phyloP scores from a whole-genome alignment of 2,797 vertebrate species.

The Erethizon dorsatum region DNA sequence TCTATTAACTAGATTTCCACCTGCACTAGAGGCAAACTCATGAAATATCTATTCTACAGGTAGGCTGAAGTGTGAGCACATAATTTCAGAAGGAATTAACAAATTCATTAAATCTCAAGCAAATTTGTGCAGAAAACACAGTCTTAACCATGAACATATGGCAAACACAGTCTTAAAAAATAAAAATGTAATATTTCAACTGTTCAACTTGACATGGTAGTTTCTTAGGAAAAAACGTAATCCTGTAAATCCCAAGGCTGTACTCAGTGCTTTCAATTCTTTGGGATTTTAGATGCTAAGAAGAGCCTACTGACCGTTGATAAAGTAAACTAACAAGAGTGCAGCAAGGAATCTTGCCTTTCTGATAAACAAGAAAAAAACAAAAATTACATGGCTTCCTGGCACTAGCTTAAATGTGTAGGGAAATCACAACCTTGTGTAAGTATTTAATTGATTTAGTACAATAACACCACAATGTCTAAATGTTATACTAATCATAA shows the following conservation, averaged over 20 bases:
- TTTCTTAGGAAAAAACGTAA: background rate
- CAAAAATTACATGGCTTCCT: background rate
- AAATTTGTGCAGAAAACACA: background rate
- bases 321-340: slow-evolving; percentile 25
- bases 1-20: background rate
- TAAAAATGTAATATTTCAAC: slow-evolving; percentile 27
- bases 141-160: background rate
- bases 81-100: background rate
- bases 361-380: background rate
- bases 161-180: background rate
- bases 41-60: background rate
- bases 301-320: background rate
- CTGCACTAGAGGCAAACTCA: background rate
- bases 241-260: background rate
- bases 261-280: background rate
- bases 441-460: background rate
- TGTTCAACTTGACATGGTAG: background rate
- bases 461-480: background rate
- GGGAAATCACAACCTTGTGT: background rate
- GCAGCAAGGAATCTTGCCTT: background rate
- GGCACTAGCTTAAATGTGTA: background rate
- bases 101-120: background rate
- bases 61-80: background rate
- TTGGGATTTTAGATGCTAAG: background rate
- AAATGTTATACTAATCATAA: background rate